Evolutionary conservation across 2,113 vertebrate genomes (phyloP), one percentile per base, ranked within the genome.

Genomic region (Castor canadensis): DNA sequence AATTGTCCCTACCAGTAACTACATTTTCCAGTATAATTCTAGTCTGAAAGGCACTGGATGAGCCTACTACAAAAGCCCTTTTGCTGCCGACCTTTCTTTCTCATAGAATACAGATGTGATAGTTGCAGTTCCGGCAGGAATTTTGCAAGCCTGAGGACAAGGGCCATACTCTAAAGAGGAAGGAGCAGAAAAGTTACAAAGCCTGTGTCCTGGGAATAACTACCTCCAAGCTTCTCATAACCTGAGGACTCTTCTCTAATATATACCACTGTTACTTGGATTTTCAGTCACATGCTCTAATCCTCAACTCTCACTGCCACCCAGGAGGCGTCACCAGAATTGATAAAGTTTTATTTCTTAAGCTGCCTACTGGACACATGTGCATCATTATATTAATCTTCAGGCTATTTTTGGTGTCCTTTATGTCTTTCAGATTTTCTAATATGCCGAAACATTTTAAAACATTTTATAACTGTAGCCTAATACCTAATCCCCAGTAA

Each of bases 351-450:
- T 72, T 62, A 62, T 38, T 94, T 94, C 64, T 16, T 56, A 58
- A 81, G 56, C 67, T 71, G 52, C 67, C 81, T 85, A 45, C 43
- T 19, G 77, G 73, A 87, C 10, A 66, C 22, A 77, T 32, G 12
- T 40, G 62, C 17, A 73, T 88, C 82, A 85, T 38, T 76, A 71
- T 22, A 93, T 38, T 95, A 71, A 94, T 81, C 92, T 93, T 64
- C 56, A 81, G 52, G 22, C 73, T 82, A 85, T 73, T 91, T 96
- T 56, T 85, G 58, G 82, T 45, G 9, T 82, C 56, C 90, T 85
- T 88, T 82, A 77, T 86, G 67, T 32, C 86, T 80, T 94, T 94
- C 32, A 13, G 49, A 52, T 92, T 94, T 60, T 67, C 43, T 26
- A 75, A 95, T 52, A 84, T 54, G 45, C 60, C 77, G 64, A 91